Evolutionary conservation across 2,113 vertebrate species (phyloP).

Genomic region (Sebastes schlegelii): DNA sequence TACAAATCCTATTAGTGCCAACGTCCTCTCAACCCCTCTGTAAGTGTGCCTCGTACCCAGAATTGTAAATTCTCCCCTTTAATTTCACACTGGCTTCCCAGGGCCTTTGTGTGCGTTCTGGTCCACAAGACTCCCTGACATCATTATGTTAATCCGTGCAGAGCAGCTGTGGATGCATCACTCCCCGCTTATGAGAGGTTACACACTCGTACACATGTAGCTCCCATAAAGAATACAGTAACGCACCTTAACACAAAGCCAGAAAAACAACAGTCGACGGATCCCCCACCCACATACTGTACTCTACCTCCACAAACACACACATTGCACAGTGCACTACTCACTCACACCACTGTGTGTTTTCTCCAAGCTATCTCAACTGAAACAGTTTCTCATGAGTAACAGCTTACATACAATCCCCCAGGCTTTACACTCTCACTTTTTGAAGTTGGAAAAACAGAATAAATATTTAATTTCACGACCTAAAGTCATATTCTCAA

Average conservation of each 20-base stretch:
- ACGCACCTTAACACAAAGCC: constrained; percentile 29
- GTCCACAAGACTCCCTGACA: constrained; percentile 72
- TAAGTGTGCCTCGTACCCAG: constrained; percentile 56
- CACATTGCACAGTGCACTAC: neutral
- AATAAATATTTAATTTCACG: constrained; percentile 72
- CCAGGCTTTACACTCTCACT: constrained; percentile 36
- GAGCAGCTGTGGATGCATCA: constrained; percentile 73
- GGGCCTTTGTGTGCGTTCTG: constrained; percentile 77
- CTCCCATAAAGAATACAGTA: constrained; percentile 32
- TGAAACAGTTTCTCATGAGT: constrained; percentile 37
- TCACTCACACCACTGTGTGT: neutral
- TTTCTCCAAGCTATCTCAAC: constrained; percentile 42
- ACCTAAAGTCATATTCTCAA: constrained; percentile 32
- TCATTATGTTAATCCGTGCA: constrained; percentile 82
- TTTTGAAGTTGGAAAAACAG: constrained; percentile 58
- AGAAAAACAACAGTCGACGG: constrained; percentile 20
- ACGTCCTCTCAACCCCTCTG: constrained; percentile 31
- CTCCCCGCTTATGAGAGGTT: constrained; percentile 57
- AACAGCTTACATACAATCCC: constrained; percentile 26
- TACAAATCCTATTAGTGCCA: constrained; percentile 73
- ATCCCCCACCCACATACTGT: neutral
- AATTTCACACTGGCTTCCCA: constrained; percentile 81
- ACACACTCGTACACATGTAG: constrained; percentile 27
- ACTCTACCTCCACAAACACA: neutral
- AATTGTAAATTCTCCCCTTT: constrained; percentile 77